These are phyloP conservation scores for Hemicentrotus pulcherrimus DNA, from an alignment of 35 echinoderm and acorn worm genomes.

Conservation along the genomic window DNA sequence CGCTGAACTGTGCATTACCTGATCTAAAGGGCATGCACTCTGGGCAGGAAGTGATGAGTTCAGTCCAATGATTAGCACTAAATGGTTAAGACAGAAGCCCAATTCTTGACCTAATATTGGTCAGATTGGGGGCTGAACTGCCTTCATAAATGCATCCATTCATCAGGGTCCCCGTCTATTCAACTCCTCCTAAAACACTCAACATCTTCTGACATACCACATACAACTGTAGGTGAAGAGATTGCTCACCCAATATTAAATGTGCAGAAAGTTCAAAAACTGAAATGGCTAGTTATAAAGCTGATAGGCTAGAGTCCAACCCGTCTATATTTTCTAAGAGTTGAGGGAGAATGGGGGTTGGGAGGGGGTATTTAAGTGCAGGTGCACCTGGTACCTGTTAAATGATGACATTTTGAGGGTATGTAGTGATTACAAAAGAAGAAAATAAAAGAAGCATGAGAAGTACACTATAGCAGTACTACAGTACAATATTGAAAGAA, in stretches of 20 bases:
- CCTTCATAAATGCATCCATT: neutral
- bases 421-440: no score
- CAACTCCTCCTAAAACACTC: neutral
- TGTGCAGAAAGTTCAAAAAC: neutral
- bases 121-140: neutral
- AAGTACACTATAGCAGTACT: no score
- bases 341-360: neutral
- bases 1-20: no score
- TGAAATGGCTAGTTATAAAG: neutral
- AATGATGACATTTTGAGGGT: no score
- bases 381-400: no score
- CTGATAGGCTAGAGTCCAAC: neutral
- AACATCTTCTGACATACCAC: neutral
- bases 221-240: neutral
- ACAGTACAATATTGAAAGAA: no score
- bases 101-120: constrained; percentile 4
- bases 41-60: neutral
- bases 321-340: neutral
- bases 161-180: no score
- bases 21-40: neutral
- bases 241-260: neutral
- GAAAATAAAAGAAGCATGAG: no score
- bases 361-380: no score
- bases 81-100: neutral
- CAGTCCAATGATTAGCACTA: neutral